A percentile compares a stretch with the other conserved stretches of the same genome.
These are phyloP conservation scores for Merodon equestris DNA, from an alignment of 2,888 invertebrate genomes.

Conservation along the genomic window DNA sequence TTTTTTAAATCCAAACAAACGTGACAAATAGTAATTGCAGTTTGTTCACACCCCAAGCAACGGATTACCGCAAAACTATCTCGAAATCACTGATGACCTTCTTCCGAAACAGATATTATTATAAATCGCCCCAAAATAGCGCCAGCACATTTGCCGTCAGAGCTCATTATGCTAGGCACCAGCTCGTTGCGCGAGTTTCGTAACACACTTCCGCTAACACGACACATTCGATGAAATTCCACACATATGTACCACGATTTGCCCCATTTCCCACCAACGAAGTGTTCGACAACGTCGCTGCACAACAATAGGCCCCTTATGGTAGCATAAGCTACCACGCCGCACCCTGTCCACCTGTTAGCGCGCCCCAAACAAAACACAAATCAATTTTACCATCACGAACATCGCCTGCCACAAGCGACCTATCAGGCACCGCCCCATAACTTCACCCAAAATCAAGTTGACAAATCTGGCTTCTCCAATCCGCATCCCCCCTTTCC, in stretches of 20 bases:
- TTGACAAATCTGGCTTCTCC: slow-evolving; percentile 60
- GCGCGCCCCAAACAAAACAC: background rate
- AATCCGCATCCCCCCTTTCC: background rate
- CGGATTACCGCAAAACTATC: no score
- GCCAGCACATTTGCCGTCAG: no score
- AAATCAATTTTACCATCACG: slow-evolving; percentile 60
- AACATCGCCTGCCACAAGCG: slow-evolving; percentile 25
- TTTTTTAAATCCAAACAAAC: no score
- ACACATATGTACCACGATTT: background rate
- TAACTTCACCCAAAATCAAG: slow-evolving; percentile 13
- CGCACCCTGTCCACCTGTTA: slow-evolving; percentile 50
- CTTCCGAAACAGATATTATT: background rate
- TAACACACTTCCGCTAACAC: slow-evolving; percentile 49
- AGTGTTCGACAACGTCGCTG: slow-evolving; percentile 44
- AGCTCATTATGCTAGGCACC: no score
- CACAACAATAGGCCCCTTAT: slow-evolving; percentile 24
- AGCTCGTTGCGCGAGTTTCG: slow-evolving; percentile 22
- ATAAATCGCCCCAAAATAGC: background rate
- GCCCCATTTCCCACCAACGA: slow-evolving; percentile 8
- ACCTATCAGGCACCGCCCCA: slow-evolving; percentile 8
- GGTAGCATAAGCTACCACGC: slow-evolving; percentile 15
- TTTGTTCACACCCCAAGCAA: no score
- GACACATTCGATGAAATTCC: slow-evolving; percentile 9
- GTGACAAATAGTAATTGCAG: no score
- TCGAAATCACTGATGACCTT: background rate